phyloP scores from a whole-genome alignment of 64 coral and sea anemone genomes.

The Stichodactyla mertensii region DNA sequence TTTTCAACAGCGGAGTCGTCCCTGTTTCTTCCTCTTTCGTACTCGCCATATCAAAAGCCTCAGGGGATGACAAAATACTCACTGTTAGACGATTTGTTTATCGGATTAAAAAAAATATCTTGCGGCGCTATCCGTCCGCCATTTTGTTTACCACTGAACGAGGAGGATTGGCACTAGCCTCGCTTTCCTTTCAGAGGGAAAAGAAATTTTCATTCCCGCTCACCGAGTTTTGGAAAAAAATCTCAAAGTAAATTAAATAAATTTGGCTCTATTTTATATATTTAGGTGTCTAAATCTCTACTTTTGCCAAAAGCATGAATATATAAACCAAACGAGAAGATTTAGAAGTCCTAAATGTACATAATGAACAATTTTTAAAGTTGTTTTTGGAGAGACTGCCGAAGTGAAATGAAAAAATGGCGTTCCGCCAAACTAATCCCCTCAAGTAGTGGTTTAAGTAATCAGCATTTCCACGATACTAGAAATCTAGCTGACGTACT shows the following conservation, averaged over 20 bases:
- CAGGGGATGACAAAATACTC: neutral
- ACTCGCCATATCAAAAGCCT: neutral
- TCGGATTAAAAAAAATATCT: neutral
- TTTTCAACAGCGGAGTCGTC: slow-evolving; percentile 6
- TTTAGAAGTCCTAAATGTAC: neutral
- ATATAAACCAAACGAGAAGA: neutral
- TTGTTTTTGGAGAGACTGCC: no score
- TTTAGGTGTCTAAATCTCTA: no score
- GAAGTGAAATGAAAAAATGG: neutral
- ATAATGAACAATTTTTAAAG: no score
- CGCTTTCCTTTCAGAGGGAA: neutral
- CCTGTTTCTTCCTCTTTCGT: neutral
- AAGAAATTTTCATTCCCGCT: no score
- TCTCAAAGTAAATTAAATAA: no score
- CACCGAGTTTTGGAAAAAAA: no score
- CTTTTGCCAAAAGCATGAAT: neutral
- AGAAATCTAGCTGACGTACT: neutral
- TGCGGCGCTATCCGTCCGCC: neutral
- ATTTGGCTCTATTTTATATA: no score
- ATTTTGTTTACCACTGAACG: neutral
- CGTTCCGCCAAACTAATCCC: neutral
- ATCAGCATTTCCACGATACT: neutral
- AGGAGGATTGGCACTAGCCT: slow-evolving; percentile 6
- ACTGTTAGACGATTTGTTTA: neutral
- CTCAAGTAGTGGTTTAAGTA: neutral